Base-by-base conservation (phyloP, 2,113 vertebrate genomes). In the Siniperca knerii region DNA sequence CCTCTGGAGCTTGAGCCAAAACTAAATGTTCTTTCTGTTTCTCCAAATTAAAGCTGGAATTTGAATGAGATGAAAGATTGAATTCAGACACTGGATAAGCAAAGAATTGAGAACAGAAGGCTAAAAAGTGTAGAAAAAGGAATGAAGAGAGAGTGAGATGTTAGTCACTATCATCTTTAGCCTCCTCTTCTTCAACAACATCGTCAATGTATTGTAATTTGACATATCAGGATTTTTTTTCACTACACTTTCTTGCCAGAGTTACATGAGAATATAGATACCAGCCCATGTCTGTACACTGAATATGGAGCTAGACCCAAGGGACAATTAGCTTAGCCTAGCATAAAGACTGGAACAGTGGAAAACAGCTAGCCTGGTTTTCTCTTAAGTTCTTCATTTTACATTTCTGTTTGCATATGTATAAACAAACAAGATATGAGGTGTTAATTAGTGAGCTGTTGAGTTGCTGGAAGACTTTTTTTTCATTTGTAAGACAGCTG, bases 1-100 rank as follows among this genome's bases (percentile, higher is more conserved):
- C 69, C 68, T 77, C 75, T 70, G 85, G 74, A 84, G 75, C 54
- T 52, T 0, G 18, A 82, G 87, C 87, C 52, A 88, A 84, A 25
- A 78, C 75, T 25, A 79, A 90, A 90, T 85, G 84, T 87, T 79
- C 88, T 76, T 65, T 37, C 1, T 77, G 76, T 82, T 77, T 71
- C 29, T 87, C 62, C 44, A 83, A 89, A 87, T 79, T 77, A 83
- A 77, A 87, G 58, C 69, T 82, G 79, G 4, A 15, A 76, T 76
- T 64, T 67, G 33, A 86, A 64, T n/a, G 78, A 87, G 79, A 86
- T 85, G 89, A 89, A 79, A 87, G 86, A 81, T 78, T 67, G 52
- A 84, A 18, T 60, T 75, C 73, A 90, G 83, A 83, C 57, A 35
- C 35, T 68, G 54, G 35, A 66, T 65, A 75, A 85, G 68, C 29